Evolutionary conservation across 2,888 invertebrate genomes (phyloP).

Genomic region (Dioctria linearis): DNA sequence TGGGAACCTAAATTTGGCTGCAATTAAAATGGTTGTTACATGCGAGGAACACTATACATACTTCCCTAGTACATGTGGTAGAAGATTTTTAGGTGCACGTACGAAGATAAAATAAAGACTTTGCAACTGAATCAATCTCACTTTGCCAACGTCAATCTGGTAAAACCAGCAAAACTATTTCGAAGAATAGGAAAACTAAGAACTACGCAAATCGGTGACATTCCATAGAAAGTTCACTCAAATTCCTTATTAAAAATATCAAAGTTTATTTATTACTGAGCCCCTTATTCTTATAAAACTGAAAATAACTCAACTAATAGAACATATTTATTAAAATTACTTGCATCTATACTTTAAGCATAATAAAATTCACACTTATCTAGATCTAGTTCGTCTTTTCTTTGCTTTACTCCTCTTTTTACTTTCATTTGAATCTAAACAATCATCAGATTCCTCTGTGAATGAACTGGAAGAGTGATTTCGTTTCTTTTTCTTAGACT

Average conservation of each 20-base stretch:
- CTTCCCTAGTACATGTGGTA: no score
- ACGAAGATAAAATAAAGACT: no score
- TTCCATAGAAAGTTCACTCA: no score
- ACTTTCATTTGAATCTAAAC: constrained; percentile 53
- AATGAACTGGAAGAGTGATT: constrained; percentile 24
- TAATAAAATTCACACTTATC: background rate
- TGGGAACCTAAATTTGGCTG: no score
- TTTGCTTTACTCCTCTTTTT: constrained; percentile 52
- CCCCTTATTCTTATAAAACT: background rate
- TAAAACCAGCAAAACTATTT: no score
- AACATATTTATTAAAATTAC: background rate
- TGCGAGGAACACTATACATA: no score
- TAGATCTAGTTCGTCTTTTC: background rate
- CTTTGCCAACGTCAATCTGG: no score
- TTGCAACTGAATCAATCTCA: no score
- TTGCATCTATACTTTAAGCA: background rate
- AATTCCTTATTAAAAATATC: background rate
- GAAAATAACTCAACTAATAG: background rate
- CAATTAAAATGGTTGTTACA: no score
- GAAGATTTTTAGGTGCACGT: no score
- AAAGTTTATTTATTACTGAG: constrained; percentile 2
- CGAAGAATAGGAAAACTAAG: no score
- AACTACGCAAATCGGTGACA: no score
- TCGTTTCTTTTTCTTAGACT: constrained; percentile 47
- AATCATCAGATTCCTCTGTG: background rate